A percentile compares a stretch with the other conserved stretches of the same genome.
phyloP scores from a whole-genome alignment of 2,797 vertebrate species.

The Acanthornis magna region DNA sequence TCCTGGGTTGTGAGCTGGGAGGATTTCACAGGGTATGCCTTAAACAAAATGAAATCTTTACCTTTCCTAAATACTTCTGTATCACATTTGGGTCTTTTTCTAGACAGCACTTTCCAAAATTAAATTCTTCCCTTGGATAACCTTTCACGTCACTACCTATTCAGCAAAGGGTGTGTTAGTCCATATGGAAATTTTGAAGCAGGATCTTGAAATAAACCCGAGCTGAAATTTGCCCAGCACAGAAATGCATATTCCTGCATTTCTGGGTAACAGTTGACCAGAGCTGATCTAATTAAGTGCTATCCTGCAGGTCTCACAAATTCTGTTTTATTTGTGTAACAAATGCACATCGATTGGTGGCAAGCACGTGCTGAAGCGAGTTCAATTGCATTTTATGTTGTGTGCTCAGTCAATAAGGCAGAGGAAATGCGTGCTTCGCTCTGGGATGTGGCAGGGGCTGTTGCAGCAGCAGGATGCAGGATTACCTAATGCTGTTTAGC shows the following conservation, averaged over 20 bases:
- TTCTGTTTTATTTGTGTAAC: conserved; percentile 20
- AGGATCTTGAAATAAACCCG: not conserved
- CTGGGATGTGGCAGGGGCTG: not conserved
- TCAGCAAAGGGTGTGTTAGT: not conserved
- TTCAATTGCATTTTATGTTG: not conserved
- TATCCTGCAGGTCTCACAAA: not conserved
- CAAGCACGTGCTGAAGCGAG: not conserved
- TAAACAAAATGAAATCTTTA: not conserved
- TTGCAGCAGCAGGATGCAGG: not conserved
- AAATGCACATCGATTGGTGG: not conserved
- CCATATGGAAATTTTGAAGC: not conserved
- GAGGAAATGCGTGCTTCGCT: not conserved
- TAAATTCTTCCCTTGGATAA: conserved; percentile 25
- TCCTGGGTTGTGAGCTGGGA: not conserved
- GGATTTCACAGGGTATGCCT: not conserved
- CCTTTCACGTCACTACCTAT: not conserved
- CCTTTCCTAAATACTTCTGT: not conserved
- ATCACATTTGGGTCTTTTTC: conserved; percentile 2
- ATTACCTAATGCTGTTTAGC: not conserved
- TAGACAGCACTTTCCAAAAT: not conserved
- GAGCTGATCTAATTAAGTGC: conserved; percentile 6
- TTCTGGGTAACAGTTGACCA: not conserved
- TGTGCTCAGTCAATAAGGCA: conserved; percentile 1
- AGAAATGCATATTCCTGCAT: not conserved
- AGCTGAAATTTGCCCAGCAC: not conserved